These are phyloP conservation scores for Desoria tigrina DNA, from an alignment of 2,888 invertebrate genomes.

Conservation along the genomic window DNA sequence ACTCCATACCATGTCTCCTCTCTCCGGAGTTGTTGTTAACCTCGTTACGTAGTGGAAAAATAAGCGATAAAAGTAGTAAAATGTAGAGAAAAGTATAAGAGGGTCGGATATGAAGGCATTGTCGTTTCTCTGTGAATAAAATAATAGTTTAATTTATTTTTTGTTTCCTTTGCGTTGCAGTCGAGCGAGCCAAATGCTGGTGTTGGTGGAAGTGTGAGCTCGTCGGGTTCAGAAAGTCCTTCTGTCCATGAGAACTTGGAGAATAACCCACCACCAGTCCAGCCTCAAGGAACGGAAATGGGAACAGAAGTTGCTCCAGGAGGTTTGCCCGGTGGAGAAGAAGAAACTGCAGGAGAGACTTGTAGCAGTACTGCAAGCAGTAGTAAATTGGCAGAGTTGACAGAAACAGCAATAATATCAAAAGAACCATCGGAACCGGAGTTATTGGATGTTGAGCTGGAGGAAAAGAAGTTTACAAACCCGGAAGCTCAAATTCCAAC, in stretches of 20 bases:
- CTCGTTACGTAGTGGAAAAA: too few species aligned
- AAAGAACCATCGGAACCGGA: too few species aligned
- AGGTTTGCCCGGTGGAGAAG: not conserved
- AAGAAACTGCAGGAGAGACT: not conserved
- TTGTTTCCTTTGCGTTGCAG: not conserved
- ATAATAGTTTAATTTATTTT: not conserved
- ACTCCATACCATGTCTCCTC: too few species aligned
- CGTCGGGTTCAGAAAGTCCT: not conserved
- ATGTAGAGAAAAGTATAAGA: too few species aligned
- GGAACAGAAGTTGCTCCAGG: slow-evolving; percentile 8
- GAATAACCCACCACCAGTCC: not conserved
- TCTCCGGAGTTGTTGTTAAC: too few species aligned
- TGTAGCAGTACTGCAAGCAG: not conserved
- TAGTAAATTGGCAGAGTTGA: slow-evolving; percentile 4
- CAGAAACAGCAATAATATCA: too few species aligned
- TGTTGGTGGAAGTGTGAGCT: not conserved
- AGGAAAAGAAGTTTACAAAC: too few species aligned
- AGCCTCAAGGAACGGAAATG: slow-evolving; percentile 11
- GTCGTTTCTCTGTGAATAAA: slow-evolving; percentile 2
- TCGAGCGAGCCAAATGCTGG: not conserved
- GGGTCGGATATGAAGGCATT: too few species aligned
- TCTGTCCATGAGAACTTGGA: not conserved
- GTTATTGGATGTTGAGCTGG: too few species aligned
- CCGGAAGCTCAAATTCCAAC: too few species aligned
- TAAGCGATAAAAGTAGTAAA: too few species aligned